Conservation (phyloP, 2,113 vertebrate genomes). For the Thunnus maccoyii region DNA sequence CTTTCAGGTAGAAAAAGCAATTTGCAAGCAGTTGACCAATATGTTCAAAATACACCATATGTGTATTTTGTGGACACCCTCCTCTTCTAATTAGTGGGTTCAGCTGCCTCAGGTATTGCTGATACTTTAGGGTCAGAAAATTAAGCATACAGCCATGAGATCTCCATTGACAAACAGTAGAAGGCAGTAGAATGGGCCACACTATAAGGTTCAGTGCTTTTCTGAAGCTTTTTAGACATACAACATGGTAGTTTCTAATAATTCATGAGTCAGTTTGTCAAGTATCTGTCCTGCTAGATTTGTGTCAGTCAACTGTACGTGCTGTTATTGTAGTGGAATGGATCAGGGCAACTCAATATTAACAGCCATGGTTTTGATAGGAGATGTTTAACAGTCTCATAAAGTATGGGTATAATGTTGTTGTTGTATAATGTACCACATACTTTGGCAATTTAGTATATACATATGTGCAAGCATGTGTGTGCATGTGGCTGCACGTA, state of each 20-base stretch:
- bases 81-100: neutral
- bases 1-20: neutral
- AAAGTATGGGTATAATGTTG: neutral
- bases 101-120: neutral
- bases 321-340: neutral
- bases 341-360: neutral
- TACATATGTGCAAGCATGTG: too few relatives aligned
- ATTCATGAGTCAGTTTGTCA: neutral
- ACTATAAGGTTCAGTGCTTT: neutral
- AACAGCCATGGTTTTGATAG: neutral
- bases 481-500: neutral
- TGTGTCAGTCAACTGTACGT: too few relatives aligned
- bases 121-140: neutral
- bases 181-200: neutral
- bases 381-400: neutral
- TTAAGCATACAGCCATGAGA: neutral
- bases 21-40: neutral
- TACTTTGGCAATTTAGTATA: neutral
- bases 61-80: neutral
- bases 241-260: too few relatives aligned
- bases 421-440: too few relatives aligned
- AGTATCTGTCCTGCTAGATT: neutral
- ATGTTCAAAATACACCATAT: neutral
- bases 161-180: neutral
- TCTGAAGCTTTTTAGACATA: neutral